Evolutionary conservation across 1,140 invertebrate species (phyloP), one percentile per base, ranked within the genome.

Genomic region (Odontomachus brunneus): DNA sequence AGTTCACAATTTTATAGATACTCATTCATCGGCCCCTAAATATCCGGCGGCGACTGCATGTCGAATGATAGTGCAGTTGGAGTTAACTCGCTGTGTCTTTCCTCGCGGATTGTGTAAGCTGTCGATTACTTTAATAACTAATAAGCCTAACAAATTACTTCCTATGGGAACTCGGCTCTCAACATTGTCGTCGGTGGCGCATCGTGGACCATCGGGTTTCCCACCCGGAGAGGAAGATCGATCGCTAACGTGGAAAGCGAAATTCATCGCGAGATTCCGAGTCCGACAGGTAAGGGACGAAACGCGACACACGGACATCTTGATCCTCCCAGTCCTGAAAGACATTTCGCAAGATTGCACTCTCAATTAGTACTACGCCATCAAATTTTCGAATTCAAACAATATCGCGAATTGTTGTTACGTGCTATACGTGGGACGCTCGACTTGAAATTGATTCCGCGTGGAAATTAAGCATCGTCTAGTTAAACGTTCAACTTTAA

Each of bases 261-360:
- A 78, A 67, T 14, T 26, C 19, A 57, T 1, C 26, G 9, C 19
- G 74, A 9, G 48, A 11, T 55, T 5, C 5, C 15, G 49, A 53
- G 17, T 63, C 24, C 24, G 24, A 14, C 57, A 57, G 0, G 29
- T 75, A 24, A 49, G 72, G 7, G 44, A 26, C 51, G 51, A 76
- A 67, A 51, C 22, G 73, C 11, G 51, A 66, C 22, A 76, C 48
- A 1, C 19, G 60, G 5, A 66, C 26, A 38, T 9, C 29, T 63
- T 62, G 72, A 4, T 53, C 15, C 9, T 57, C 3, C 4, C 49
- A 69, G 44, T 57, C 63, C 75, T 78, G 33, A 7, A 78, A 69
- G 38, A 67, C 26, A 78, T 78, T 67, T 26, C 19, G 51, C 14
- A 33, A 51, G 33, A 4, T n/a, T 26, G 26, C n/a, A 53, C 14